These are phyloP conservation scores for Dendrocopos noguchii DNA, from an alignment of 2,113 vertebrate genomes.

Conservation along the genomic window DNA sequence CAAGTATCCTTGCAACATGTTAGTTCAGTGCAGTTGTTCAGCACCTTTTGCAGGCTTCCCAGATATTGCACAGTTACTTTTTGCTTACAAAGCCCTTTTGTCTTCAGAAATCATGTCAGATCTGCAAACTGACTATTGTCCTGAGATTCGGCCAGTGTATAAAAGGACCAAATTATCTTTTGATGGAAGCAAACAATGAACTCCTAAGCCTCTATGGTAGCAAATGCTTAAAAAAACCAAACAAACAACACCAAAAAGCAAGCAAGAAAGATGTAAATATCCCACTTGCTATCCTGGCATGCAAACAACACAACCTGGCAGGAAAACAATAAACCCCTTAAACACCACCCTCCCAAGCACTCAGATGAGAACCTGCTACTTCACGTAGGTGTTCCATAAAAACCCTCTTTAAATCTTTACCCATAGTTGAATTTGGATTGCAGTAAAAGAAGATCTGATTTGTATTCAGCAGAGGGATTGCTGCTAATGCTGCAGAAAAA, in stretches of 20 bases:
- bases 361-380: background rate
- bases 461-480: background rate
- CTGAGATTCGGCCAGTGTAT: background rate
- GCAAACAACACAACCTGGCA: no score
- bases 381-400: background rate
- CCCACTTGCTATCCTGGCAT: background rate
- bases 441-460: background rate
- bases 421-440: background rate
- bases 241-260: background rate
- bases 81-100: background rate
- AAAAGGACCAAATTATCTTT: background rate
- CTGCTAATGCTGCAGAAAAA: conserved; percentile 27
- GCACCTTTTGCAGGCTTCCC: background rate
- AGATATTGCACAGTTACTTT: background rate
- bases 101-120: background rate
- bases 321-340: no score
- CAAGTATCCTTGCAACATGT: background rate
- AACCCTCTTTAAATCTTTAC: background rate
- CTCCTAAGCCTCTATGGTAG: background rate
- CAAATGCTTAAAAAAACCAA: background rate
- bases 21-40: background rate
- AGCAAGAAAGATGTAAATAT: background rate
- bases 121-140: background rate
- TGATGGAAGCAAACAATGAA: background rate
- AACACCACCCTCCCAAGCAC: background rate